Evolutionary conservation across 2,888 invertebrate species (phyloP).

Genomic region (Halictus quadricinctus): DNA sequence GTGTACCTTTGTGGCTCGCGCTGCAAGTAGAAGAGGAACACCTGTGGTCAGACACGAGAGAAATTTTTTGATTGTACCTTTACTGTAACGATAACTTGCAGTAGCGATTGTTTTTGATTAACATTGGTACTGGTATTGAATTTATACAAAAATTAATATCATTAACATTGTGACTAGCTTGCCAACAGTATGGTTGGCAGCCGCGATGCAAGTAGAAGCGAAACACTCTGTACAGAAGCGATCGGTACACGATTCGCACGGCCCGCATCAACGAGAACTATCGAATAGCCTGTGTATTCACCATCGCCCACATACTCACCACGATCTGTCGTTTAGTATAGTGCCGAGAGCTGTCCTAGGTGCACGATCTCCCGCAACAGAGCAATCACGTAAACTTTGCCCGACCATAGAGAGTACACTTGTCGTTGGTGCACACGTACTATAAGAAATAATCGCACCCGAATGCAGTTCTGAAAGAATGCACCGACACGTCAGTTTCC

Average conservation of each 20-base stretch:
- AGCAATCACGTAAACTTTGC: constrained; percentile 11
- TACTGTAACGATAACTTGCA: background rate
- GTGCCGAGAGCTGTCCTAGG: constrained; percentile 65
- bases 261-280: background rate
- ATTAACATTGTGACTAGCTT: background rate
- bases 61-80: background rate
- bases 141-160: background rate
- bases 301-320: background rate
- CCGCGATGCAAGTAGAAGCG: background rate
- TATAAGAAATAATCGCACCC: constrained; percentile 32
- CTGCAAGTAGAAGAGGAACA: background rate
- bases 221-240: background rate
- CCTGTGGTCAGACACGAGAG: background rate
- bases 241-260: background rate
- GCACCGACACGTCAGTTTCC: constrained; percentile 28
- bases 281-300: background rate
- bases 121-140: background rate
- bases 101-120: background rate
- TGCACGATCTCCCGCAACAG: constrained; percentile 60
- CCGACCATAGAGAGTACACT: constrained; percentile 19
- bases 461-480: constrained; percentile 24
- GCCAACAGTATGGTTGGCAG: background rate
- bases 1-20: background rate
- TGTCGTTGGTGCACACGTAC: constrained; percentile 35
- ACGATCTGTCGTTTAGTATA: constrained; percentile 55